These are phyloP conservation scores for Xylota segnis DNA, from an alignment of 2,888 invertebrate genomes.

Conservation along the genomic window DNA sequence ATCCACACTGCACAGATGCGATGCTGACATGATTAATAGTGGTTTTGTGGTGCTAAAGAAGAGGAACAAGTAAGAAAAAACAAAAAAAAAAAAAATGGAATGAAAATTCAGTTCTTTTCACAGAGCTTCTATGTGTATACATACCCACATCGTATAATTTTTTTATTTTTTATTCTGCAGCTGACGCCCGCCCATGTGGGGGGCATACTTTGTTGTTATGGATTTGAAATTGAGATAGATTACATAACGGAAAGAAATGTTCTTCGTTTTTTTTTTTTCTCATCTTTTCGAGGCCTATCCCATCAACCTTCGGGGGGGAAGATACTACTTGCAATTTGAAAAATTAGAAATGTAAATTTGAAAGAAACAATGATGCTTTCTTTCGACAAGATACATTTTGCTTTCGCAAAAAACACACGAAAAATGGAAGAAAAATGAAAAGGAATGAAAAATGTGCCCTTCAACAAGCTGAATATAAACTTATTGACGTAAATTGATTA, in stretches of 20 bases:
- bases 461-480: constrained; percentile 61
- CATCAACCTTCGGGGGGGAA: constrained; percentile 32
- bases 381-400: constrained; percentile 9
- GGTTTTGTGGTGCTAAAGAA: constrained; percentile 70
- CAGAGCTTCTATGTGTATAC: constrained; percentile 30
- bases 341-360: constrained; percentile 66
- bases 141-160: too few species aligned
- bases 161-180: constrained; percentile 49
- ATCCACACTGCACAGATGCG: constrained; percentile 71
- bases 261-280: constrained; percentile 45
- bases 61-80: constrained; percentile 3
- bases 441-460: constrained; percentile 47
- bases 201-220: constrained; percentile 70
- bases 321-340: constrained; percentile 45
- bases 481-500: constrained; percentile 69
- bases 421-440: constrained; percentile 28
- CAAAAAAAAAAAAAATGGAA: constrained; percentile 29
- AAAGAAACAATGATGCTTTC: constrained; percentile 51
- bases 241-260: constrained; percentile 58
- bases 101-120: constrained; percentile 65
- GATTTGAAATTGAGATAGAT: constrained; percentile 75
- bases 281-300: constrained; percentile 62
- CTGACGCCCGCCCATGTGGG: constrained; percentile 67
- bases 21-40: constrained; percentile 76
- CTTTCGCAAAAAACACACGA: background rate